Evolutionary conservation across 2,888 invertebrate genomes (phyloP), one percentile per base, ranked within the genome.

Genomic region (Trypoxylon attenuatum): DNA sequence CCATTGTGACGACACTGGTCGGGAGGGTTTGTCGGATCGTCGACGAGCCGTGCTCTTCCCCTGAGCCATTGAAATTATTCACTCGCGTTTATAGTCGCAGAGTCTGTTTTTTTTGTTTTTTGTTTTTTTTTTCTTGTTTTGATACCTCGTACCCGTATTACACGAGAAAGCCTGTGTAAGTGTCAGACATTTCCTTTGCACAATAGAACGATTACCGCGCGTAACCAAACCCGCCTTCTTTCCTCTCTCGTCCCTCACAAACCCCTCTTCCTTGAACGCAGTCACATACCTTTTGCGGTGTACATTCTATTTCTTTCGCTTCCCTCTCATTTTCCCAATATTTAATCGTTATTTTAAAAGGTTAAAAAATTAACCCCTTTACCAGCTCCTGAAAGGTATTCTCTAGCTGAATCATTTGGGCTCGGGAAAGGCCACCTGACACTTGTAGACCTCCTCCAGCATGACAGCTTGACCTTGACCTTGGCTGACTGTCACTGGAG

Each of bases 361-460:
- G 77, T 77, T 69, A 74, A 59, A 72, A 71, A 52, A 59, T 73
- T 69, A 76, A 74, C 77, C 77, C 69, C 56, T 77, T 77, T 76
- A 77, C 77, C 77, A 76, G 59, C 69, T 76, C 56, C 77, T 69
- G 72, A 69, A 71, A 69, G 69, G 70, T 69, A 73, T 63, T 70
- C 65, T 69, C 78, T 81, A 82, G 69, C 73, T 76, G 77, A 86
- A 85, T 87, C 85, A 87, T 86, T 87, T 87, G 68, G 86, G 84
- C 80, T 87, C 86, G 57, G 85, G 83, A 73, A 87, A 87, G 73
- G 86, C 84, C 78, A 87, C 87, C 81, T 87, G 85, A 77, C 87
- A 87, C 78, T 87, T 87, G 82, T 86, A 87, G 73, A 87, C 85
- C 59, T 87, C 87, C 57, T 87, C 87, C 33, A 87, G 83, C 84